Conservation (phyloP, 2,113 vertebrate genomes). For the Chrysochloris asiatica region DNA sequence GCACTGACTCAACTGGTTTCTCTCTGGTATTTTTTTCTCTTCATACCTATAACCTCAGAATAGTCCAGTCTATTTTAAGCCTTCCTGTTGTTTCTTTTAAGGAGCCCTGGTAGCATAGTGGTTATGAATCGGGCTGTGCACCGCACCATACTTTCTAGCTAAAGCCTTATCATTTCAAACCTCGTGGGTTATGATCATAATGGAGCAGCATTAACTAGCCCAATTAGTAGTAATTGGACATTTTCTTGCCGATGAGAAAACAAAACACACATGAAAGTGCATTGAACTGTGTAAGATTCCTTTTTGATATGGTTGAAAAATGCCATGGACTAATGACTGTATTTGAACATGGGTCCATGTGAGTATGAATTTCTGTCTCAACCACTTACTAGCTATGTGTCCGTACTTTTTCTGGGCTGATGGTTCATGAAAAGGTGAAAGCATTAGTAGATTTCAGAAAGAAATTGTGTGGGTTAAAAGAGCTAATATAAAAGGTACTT, state of each 20-base stretch:
- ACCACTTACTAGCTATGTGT: neutral
- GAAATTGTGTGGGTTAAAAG: conserved; percentile 26
- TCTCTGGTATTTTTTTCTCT: conserved; percentile 53
- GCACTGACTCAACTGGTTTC: conserved; percentile 25
- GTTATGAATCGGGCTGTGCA: too few species aligned
- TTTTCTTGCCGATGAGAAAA: conserved; percentile 49
- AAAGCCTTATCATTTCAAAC: conserved; percentile 50
- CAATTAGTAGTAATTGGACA: conserved; percentile 33
- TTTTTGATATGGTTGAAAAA: neutral
- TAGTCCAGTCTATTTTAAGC: conserved; percentile 62
- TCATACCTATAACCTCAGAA: conserved; percentile 51
- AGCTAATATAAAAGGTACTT: conserved; percentile 7
- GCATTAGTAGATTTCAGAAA: conserved; percentile 12
- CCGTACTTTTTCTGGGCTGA: conserved; percentile 6
- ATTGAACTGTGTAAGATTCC: too few species aligned
- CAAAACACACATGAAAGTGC: too few species aligned
- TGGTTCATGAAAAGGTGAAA: conserved; percentile 25
- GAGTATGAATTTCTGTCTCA: conserved; percentile 53
- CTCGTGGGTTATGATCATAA: conserved; percentile 33
- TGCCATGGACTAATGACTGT: neutral
- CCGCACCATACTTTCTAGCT: conserved; percentile 49
- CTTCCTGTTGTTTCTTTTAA: conserved; percentile 58
- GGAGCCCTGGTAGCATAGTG: too few species aligned
- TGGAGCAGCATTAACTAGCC: conserved; percentile 24
- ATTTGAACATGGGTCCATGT: neutral